phyloP scores from a whole-genome alignment of 2,797 vertebrate genomes.

The Callimico goeldii region DNA sequence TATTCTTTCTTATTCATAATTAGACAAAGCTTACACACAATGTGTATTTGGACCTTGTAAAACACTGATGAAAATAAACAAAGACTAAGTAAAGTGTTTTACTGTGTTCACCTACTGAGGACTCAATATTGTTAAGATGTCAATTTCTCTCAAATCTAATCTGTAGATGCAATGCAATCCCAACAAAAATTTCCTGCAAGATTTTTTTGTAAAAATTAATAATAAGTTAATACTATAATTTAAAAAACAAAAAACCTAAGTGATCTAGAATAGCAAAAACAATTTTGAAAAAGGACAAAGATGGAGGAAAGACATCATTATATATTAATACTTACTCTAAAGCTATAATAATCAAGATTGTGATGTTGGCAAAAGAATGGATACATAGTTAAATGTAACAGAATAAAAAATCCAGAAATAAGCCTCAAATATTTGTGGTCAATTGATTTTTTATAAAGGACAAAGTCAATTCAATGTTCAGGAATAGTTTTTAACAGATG shows the following conservation, averaged over 20 bases:
- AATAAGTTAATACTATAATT: not conserved
- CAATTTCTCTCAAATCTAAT: not conserved
- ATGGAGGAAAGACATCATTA: not conserved
- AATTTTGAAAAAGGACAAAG: not conserved
- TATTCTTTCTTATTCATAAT: not conserved
- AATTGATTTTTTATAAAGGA: not conserved
- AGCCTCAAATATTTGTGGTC: not conserved
- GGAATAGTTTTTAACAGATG: not conserved
- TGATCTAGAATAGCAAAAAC: not conserved
- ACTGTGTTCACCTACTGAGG: not conserved
- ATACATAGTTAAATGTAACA: not conserved
- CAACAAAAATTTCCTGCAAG: not conserved
- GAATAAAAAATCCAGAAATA: not conserved
- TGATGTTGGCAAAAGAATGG: not conserved
- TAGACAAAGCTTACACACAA: not conserved
- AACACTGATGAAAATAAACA: not conserved
- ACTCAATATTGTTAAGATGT: not conserved
- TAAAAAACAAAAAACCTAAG: not conserved
- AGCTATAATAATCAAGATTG: not conserved
- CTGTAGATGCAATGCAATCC: not conserved
- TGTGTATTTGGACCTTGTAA: not conserved
- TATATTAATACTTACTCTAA: not conserved
- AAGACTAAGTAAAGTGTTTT: not conserved
- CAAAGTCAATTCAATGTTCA: not conserved
- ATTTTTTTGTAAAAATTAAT: not conserved